Evolutionary conservation across 2,888 invertebrate species (phyloP), one percentile per base, ranked within the genome.

Genomic region (Apotomis capreana): DNA sequence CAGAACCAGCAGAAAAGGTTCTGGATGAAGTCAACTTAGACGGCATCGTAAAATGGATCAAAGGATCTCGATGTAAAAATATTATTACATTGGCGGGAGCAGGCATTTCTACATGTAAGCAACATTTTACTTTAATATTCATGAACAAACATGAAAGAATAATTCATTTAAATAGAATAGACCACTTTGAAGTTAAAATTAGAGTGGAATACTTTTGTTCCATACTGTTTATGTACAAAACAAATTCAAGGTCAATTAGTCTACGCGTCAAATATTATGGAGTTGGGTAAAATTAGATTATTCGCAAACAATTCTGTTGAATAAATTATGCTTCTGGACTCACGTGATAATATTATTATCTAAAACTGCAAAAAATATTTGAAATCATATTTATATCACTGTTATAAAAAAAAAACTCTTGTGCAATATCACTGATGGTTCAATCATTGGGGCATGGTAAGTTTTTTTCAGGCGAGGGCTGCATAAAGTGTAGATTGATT

Each of bases 11-110:
- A 1, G 87, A 88, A 68, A 88, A 89, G 81, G 94, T 97, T 63
- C 91, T 98, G 67, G 94, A 95, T 44, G 95, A 96, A 80, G 92
- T 96, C 54, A 95, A 94, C 68, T 90, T 98, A 75, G 96, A 97
- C 78, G 97, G 97, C 1, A 92, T 98, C 68, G 95, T 95, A 0
- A 94, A 96, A 68, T 97, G 96, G 89, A 97, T 98, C 76, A 95
- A 96, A 78, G 95, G 94, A 73, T 95, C 95, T 55, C 95, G 95
- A 75, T 97, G 97, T 83, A 96, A 96, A 85, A 98, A 97, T 80
- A 95, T 99, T 70, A 96, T 99, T 71, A 98, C 98, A 0, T 96
- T 99, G 95, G 96, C 98, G 74, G 99, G 99, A 74, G 99, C 99
- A 78, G 99, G 99, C 65, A 98, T 99, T 83, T 99, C 98, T 3